Evolutionary conservation across 2,797 vertebrate genomes (phyloP).

Genomic region (Lacerta bilineata): DNA sequence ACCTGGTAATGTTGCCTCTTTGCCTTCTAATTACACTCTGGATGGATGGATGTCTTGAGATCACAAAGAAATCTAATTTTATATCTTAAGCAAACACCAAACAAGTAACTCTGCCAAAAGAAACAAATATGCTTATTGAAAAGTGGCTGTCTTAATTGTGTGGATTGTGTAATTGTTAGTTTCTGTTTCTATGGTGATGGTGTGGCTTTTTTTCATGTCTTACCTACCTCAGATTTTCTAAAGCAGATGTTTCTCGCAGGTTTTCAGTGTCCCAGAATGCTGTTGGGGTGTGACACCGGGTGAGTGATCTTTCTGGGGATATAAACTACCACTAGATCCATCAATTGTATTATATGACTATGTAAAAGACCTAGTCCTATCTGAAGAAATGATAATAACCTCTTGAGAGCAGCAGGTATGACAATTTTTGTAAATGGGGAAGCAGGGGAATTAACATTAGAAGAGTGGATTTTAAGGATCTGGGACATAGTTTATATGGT

Average conservation of each 20-base stretch:
- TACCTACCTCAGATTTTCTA: background rate
- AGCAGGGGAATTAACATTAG: too few relatives aligned
- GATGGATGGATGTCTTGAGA: background rate
- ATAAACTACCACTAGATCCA: too few relatives aligned
- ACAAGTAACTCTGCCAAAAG: background rate
- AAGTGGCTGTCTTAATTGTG: background rate
- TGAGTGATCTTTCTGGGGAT: background rate
- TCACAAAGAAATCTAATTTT: constrained; percentile 15
- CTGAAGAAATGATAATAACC: too few relatives aligned
- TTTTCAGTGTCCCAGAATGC: background rate
- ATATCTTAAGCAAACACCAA: background rate
- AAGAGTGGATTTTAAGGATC: too few relatives aligned
- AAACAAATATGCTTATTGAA: background rate
- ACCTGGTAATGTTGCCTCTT: background rate
- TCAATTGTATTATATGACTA: too few relatives aligned
- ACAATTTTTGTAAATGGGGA: too few relatives aligned
- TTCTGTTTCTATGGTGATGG: constrained; percentile 22
- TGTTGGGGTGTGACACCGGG: background rate
- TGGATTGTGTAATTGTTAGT: constrained; percentile 7
- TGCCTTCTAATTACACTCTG: constrained; percentile 2
- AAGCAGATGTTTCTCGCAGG: background rate
- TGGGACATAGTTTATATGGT: too few relatives aligned
- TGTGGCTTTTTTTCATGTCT: background rate
- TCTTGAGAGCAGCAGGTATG: too few relatives aligned
- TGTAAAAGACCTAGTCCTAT: too few relatives aligned